Evolutionary conservation across 2,888 invertebrate species (phyloP), one percentile per base, ranked within the genome.

Genomic region (Mesorhabditis belari): DNA sequence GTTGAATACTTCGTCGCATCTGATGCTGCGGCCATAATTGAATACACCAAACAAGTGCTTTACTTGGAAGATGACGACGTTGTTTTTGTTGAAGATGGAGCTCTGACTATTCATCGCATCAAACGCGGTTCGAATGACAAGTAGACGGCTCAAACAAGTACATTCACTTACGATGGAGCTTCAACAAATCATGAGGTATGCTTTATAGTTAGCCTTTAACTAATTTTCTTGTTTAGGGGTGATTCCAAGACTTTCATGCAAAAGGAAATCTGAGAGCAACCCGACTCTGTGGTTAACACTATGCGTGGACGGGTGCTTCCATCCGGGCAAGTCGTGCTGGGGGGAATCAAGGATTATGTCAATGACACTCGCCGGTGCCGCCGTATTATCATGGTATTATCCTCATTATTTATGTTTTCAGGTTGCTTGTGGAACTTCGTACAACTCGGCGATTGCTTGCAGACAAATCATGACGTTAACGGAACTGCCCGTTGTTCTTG

Each of bases 171-270:
- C 95, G 83, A 88, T 96, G 88, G 93, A 99, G 84, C 88, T 99
- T 67, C 96, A 99, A 81, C 91, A 99, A 84, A 98, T 99, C 75
- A 99, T 99, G 98, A 96, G 67, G 65, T 27, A 60, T 24, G 24
- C 19, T 19, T 6, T 29, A n/a, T n/a, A n/a, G n/a, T 54, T 17
- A 24, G 17, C 17, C 25, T 3, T 25, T 9, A 54, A 17, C 12
- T 9, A 9, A 21, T 51, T 51, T n/a, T n/a, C n/a, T 21, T 51
- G 1, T 63, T 28, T 59, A 70, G 68, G 74, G 86, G 94, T 63
- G 95, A 91, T 83, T 99, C 91, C 85, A 90, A 91, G 75, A 93
- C 92, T 71, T 99, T 96, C 84, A 99, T 99, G 98, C 95, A 96
- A 83, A 99, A 74, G 60, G 98, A 99, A 87, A 99, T 99, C 81